Percentiles rank a stretch among this genome's conserved stretches.
These are phyloP conservation scores for Panthera leo DNA, from an alignment of 2,113 vertebrate species.

Conservation along the genomic window DNA sequence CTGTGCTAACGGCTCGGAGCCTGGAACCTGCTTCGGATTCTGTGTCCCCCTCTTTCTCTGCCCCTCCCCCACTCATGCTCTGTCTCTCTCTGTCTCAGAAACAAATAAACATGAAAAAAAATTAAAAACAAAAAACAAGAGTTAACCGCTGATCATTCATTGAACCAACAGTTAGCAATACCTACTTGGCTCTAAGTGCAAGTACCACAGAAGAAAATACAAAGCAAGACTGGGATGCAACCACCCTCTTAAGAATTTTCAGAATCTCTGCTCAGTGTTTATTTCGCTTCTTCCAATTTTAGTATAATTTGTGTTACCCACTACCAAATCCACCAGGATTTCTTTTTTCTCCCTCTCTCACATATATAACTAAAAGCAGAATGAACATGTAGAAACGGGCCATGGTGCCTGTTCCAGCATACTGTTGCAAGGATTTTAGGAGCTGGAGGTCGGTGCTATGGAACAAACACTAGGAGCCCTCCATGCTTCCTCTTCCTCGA, in stretches of 20 bases:
- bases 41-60: too few relatives aligned
- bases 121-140: background rate
- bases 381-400: background rate
- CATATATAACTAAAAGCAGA: background rate
- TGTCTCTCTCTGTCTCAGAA: too few relatives aligned
- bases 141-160: background rate
- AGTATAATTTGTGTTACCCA: background rate
- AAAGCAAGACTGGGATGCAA: background rate
- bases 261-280: background rate
- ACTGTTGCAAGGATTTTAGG: background rate
- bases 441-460: fast-evolving
- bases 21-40: too few relatives aligned
- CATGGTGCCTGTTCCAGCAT: background rate
- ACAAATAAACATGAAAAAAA: too few relatives aligned
- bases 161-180: background rate
- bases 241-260: background rate
- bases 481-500: fast-evolving
- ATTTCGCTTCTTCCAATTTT: background rate
- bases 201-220: background rate
- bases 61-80: too few relatives aligned
- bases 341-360: background rate
- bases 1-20: too few relatives aligned
- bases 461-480: fast-evolving
- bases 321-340: background rate
- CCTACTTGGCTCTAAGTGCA: background rate